These are phyloP conservation scores for Lepidocolaptes lacrymiger DNA, from an alignment of 2,797 vertebrate genomes.

Conservation along the genomic window DNA sequence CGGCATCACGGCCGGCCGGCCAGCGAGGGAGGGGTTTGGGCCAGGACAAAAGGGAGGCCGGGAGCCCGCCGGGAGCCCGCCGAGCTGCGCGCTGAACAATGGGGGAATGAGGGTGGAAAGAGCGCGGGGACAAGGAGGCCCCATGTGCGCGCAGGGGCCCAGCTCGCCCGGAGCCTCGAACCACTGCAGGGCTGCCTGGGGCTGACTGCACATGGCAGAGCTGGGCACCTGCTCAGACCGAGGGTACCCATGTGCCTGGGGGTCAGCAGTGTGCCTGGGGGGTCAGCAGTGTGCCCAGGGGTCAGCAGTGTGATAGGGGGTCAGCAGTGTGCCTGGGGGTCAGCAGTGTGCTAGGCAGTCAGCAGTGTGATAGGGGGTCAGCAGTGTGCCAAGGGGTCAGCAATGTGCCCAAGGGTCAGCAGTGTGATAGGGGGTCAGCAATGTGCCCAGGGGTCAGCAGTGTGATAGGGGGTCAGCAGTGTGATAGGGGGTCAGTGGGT, in stretches of 20 bases:
- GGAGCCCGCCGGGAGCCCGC: conserved; percentile 46
- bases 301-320: no score
- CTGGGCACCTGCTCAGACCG: fast-evolving
- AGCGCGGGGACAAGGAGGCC: conserved; percentile 39
- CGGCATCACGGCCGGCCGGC: not conserved
- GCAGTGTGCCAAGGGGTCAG: no score
- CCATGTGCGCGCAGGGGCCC: not conserved
- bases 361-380: no score
- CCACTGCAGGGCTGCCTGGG: not conserved
- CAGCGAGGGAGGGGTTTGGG: conserved; percentile 36
- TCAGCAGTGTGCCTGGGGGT: not conserved
- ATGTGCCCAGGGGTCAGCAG: fast-evolving
- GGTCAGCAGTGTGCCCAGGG: not conserved
- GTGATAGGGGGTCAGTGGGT: no score
- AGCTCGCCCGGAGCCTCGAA: not conserved
- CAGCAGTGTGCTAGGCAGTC: not conserved
- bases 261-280: not conserved
- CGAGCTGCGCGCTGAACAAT: conserved; percentile 40
- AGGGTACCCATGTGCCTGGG: not conserved
- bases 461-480: not conserved
- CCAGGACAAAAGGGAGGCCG: conserved; percentile 58
- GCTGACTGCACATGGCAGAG: not conserved
- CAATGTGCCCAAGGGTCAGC: not conserved
- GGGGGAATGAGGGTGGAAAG: conserved; percentile 73
- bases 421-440: no score